Conservation (phyloP, 2,888 invertebrate genomes). For the Euplagia quadripunctaria region DNA sequence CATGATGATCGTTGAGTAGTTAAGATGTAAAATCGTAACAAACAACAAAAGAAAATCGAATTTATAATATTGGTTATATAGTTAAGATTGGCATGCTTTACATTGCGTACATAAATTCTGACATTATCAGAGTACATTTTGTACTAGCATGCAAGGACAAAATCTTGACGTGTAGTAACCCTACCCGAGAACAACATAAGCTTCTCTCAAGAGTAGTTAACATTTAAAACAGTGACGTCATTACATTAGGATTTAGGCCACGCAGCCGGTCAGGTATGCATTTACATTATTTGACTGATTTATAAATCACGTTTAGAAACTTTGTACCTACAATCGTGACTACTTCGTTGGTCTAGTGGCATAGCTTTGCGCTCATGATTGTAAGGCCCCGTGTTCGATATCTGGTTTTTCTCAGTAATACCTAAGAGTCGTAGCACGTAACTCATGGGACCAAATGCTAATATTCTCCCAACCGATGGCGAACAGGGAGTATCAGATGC, state of each 20-base stretch:
- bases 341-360: neutral
- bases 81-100: neutral
- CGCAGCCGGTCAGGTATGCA: slow-evolving; percentile 59
- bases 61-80: neutral
- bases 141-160: neutral
- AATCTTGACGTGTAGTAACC: neutral
- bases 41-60: neutral
- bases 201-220: slow-evolving; percentile 23
- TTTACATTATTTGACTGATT: slow-evolving; percentile 56
- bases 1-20: no score
- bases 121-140: no score
- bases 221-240: slow-evolving; percentile 59
- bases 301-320: slow-evolving; percentile 32
- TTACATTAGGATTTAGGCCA: slow-evolving; percentile 64
- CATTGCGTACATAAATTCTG: neutral
- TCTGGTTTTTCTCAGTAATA: no score
- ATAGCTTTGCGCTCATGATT: neutral
- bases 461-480: neutral
- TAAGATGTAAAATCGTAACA: neutral
- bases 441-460: neutral
- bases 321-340: neutral
- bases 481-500: neutral
- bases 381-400: no score
- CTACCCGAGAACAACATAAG: slow-evolving; percentile 15
- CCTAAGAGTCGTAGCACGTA: no score